These are phyloP conservation scores for Dryobates pubescens DNA, from an alignment of 2,797 vertebrate genomes.

Conservation along the genomic window DNA sequence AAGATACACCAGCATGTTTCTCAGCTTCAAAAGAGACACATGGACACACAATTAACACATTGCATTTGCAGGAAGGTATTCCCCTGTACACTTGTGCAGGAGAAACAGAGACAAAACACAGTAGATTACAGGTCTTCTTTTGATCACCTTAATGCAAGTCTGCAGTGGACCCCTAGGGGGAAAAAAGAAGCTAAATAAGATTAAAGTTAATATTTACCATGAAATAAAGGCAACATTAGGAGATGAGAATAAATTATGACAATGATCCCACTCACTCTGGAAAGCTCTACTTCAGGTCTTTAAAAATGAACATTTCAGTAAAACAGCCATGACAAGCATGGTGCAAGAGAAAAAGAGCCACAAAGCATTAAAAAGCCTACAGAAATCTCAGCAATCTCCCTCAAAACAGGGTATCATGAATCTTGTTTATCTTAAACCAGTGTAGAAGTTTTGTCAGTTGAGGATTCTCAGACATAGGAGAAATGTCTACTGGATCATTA, in stretches of 20 bases:
- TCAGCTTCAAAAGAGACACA: slow-evolving; percentile 76
- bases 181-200: neutral
- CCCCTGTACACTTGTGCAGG: neutral
- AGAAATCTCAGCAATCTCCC: neutral
- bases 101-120: neutral
- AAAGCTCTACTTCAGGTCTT: neutral
- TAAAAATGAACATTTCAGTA: neutral
- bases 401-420: neutral
- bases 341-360: neutral
- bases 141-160: neutral
- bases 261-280: neutral
- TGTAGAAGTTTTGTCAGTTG: neutral
- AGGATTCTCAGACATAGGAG: neutral
- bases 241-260: neutral
- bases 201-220: neutral
- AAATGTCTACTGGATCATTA: neutral
- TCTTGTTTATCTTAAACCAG: neutral
- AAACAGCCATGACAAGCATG: neutral
- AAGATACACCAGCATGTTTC: slow-evolving; percentile 81
- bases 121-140: neutral
- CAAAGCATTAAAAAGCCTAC: neutral
- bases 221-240: neutral
- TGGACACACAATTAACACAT: neutral
- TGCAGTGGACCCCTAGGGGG: neutral
- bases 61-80: neutral